A percentile compares a stretch with the other conserved stretches of the same genome.
phyloP scores from a whole-genome alignment of 2,888 invertebrate genomes.

The Heliconius cydno region DNA sequence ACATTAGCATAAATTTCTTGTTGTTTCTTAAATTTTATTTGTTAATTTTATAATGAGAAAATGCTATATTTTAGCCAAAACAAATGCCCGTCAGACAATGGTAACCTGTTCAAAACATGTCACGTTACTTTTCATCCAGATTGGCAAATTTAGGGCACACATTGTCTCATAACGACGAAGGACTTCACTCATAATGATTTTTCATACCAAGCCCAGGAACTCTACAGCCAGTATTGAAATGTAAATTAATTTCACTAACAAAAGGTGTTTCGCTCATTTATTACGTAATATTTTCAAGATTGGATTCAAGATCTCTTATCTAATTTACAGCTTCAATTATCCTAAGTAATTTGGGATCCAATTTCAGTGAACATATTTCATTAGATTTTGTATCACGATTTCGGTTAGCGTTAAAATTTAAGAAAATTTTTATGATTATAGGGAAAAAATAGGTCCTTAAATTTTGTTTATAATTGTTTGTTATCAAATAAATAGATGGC shows the following conservation, averaged over 20 bases:
- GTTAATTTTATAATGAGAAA: too few relatives aligned
- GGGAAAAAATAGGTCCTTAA: not conserved
- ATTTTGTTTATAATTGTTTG: not conserved
- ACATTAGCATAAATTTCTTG: not conserved
- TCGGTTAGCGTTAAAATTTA: not conserved
- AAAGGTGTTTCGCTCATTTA: not conserved
- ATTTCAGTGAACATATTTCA: conserved; percentile 4
- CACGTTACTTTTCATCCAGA: too few relatives aligned
- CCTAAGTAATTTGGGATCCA: conserved; percentile 12
- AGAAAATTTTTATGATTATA: not conserved
- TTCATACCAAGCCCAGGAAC: not conserved
- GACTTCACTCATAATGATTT: too few relatives aligned
- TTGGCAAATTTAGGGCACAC: too few relatives aligned
- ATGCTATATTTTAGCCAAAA: too few relatives aligned
- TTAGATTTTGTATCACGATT: conserved; percentile 3
- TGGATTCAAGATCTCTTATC: not conserved
- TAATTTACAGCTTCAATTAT: conserved; percentile 17
- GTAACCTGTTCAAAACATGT: too few relatives aligned
- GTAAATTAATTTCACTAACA: not conserved
- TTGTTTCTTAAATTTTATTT: too few relatives aligned
- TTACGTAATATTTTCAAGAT: not conserved
- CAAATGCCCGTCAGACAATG: too few relatives aligned
- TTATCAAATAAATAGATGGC: not conserved
- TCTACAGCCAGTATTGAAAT: not conserved
- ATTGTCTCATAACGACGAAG: too few relatives aligned